Evolutionary conservation across 2,113 vertebrate genomes (phyloP).

Genomic region (Cephalopholis sonnerati): DNA sequence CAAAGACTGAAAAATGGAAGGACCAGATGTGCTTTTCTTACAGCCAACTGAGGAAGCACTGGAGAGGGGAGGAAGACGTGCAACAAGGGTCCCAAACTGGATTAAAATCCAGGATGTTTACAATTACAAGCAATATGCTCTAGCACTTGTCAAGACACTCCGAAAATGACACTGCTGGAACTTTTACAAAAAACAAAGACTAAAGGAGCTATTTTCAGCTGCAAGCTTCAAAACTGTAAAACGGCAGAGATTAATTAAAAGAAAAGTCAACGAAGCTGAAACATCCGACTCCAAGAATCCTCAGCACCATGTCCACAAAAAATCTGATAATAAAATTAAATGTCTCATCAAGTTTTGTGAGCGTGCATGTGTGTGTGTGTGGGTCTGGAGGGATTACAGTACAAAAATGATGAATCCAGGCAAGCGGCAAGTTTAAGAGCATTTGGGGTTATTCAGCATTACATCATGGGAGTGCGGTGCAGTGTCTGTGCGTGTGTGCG

Average conservation of each 20-base stretch:
- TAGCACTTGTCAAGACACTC: background rate
- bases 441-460: constrained; percentile 53
- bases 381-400: constrained; percentile 11
- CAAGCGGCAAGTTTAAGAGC: constrained; percentile 22
- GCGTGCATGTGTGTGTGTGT: no score
- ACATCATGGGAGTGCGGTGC: constrained; percentile 54
- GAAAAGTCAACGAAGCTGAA: background rate
- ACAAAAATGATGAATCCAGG: constrained; percentile 50
- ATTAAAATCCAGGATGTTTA: constrained; percentile 4
- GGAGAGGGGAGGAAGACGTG: background rate
- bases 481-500: constrained; percentile 38
- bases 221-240: background rate
- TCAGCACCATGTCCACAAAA: background rate
- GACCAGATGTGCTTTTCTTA: constrained; percentile 44
- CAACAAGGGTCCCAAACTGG: background rate
- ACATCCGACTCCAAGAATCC: constrained; percentile 10
- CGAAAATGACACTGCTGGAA: background rate
- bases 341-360: constrained; percentile 33
- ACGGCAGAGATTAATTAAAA: constrained; percentile 1
- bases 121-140: background rate
- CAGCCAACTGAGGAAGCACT: background rate
- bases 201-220: background rate
- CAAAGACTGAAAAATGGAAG: constrained; percentile 43
- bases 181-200: background rate
- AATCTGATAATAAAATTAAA: constrained; percentile 16